Conservation (phyloP, 2,113 vertebrate genomes). For the Mirounga angustirostris region DNA sequence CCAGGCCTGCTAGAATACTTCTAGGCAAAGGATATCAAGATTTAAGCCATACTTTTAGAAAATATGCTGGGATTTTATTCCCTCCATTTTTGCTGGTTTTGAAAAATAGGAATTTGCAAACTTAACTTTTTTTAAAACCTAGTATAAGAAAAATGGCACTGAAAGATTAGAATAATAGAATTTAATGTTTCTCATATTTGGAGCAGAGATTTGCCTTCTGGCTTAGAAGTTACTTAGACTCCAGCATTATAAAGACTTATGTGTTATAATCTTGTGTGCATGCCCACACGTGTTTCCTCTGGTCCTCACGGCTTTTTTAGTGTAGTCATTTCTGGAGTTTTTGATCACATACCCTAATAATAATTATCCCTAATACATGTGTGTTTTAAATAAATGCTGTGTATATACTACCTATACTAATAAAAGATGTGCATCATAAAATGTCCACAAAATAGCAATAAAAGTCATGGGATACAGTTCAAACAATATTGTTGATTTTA, state of each 20-base stretch:
- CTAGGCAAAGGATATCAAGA: background rate
- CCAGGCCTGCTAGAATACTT: background rate
- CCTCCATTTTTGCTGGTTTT: background rate
- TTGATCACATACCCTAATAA: background rate
- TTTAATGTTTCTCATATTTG: background rate
- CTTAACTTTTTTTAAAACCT: slow-evolving; percentile 36
- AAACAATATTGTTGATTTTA: slow-evolving; percentile 36
- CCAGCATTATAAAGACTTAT: background rate
- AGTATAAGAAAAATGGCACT: background rate
- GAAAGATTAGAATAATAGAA: background rate
- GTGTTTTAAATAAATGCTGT: background rate
- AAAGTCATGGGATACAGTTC: background rate
- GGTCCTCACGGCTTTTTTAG: background rate
- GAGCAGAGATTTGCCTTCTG: background rate
- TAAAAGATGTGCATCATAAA: background rate
- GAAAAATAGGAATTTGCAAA: background rate
- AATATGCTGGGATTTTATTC: background rate
- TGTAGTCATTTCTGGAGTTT: background rate
- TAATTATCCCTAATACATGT: background rate
- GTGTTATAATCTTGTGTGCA: background rate
- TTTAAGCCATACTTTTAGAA: background rate
- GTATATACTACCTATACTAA: background rate
- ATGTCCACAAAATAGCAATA: background rate
- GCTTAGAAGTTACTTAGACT: background rate
- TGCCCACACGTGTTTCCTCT: background rate